Percentiles rank a stretch among this genome's conserved stretches.
These are phyloP conservation scores for Sebastes flavidus DNA, from an alignment of 2,797 vertebrate genomes.

Conservation along the genomic window DNA sequence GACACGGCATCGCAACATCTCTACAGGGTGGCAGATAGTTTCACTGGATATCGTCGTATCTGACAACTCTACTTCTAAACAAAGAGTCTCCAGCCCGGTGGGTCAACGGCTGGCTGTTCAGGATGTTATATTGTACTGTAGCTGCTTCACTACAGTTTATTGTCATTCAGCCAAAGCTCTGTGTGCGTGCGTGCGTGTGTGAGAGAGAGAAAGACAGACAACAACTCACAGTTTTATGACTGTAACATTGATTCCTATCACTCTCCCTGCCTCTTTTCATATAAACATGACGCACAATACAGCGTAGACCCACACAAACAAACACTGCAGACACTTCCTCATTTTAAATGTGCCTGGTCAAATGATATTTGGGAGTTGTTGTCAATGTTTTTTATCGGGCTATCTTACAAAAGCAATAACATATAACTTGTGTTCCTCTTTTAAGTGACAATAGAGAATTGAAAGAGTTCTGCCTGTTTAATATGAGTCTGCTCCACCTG, in stretches of 20 bases:
- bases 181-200: background rate
- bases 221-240: background rate
- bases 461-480: background rate
- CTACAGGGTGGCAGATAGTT: background rate
- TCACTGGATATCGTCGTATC: background rate
- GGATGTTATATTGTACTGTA: background rate
- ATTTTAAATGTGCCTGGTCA: background rate
- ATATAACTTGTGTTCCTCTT: background rate
- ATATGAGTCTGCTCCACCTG: background rate
- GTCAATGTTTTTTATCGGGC: background rate
- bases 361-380: background rate
- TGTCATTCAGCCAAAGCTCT: background rate
- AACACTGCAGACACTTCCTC: background rate
- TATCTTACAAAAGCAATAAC: background rate
- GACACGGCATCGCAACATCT: background rate
- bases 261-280: background rate
- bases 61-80: background rate
- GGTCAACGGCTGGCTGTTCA: background rate
- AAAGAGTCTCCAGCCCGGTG: background rate
- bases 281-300: background rate
- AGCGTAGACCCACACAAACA: background rate
- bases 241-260: background rate
- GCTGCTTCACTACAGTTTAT: background rate
- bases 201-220: no score
- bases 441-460: background rate